Evolutionary conservation across 2,797 vertebrate species (phyloP).

Genomic region (Peromyscus aztecus): DNA sequence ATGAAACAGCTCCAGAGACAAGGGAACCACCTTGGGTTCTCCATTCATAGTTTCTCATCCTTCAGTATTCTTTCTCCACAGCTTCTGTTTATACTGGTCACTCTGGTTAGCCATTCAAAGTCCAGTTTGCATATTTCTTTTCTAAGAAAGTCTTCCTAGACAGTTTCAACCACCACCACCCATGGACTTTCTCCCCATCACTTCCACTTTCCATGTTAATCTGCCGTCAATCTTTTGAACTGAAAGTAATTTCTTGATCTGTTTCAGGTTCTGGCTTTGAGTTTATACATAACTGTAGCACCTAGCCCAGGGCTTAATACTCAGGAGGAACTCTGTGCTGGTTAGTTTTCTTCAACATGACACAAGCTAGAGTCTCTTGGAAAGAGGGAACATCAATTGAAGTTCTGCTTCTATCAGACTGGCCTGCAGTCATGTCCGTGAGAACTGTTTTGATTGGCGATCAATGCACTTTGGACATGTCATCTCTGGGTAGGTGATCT

Average conservation of each 20-base stretch:
- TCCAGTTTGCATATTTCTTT: not conserved
- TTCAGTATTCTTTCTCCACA: not conserved
- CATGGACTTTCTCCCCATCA: not conserved
- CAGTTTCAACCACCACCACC: too few species aligned
- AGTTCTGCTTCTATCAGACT: not conserved
- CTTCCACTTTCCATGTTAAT: not conserved
- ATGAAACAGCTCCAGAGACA: not conserved
- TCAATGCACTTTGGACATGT: not conserved
- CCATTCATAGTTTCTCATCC: accelerated
- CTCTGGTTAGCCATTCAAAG: not conserved
- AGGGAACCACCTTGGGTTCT: accelerated
- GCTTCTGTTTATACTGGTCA: not conserved
- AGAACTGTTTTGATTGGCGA: not conserved
- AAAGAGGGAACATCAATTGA: not conserved
- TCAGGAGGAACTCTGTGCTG: not conserved
- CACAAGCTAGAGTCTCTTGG: not conserved
- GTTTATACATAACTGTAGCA: not conserved
- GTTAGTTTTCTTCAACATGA: not conserved
- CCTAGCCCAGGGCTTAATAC: too few species aligned
- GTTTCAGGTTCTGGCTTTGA: not conserved
- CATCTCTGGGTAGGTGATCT: not conserved
- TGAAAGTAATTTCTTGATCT: not conserved
- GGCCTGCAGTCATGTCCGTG: not conserved
- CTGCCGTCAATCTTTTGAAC: not conserved
- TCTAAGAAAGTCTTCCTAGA: not conserved